These are phyloP conservation scores for Uromys caudimaculatus DNA, from an alignment of 2,797 vertebrate species.

Conservation along the genomic window DNA sequence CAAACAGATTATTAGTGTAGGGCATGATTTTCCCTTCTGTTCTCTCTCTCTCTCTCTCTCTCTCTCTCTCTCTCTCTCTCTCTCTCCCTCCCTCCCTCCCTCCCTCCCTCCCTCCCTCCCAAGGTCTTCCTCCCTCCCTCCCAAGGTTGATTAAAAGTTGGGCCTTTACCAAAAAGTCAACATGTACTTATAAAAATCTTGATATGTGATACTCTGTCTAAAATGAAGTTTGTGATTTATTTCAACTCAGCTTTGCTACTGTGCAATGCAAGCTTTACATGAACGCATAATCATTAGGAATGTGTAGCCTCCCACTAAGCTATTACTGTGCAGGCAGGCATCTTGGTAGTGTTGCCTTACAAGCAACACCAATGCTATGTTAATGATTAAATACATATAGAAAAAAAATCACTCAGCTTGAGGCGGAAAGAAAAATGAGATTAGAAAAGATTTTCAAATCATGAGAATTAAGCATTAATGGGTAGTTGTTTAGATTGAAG, in stretches of 20 bases:
- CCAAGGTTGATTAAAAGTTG: slow-evolving; percentile 67
- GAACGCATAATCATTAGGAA: slow-evolving; percentile 69
- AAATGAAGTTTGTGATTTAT: slow-evolving; percentile 75
- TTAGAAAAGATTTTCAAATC: slow-evolving; percentile 74
- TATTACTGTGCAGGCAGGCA: slow-evolving; percentile 75
- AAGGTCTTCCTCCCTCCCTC: slow-evolving; percentile 27
- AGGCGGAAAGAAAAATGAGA: slow-evolving; percentile 79
- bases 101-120: background rate
- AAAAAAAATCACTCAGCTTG: slow-evolving; percentile 71
- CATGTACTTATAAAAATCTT: slow-evolving; percentile 76
- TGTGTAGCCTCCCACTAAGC: slow-evolving; percentile 69
- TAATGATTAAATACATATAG: slow-evolving; percentile 77
- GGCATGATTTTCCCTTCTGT: slow-evolving; percentile 53
- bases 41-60: slow-evolving; percentile 45
- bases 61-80: background rate
- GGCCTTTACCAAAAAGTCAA: slow-evolving; percentile 77
- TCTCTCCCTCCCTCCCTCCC: slow-evolving; percentile 30
- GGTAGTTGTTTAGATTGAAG: slow-evolving; percentile 74
- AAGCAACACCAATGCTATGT: slow-evolving; percentile 61
- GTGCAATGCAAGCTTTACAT: slow-evolving; percentile 77
- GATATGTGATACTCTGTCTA: slow-evolving; percentile 73
- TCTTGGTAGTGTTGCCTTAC: slow-evolving; percentile 79
- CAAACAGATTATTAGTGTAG: slow-evolving; percentile 76
- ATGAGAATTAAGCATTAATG: slow-evolving; percentile 70
- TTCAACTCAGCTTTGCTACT: slow-evolving; percentile 76